Evolutionary conservation across 2,797 vertebrate species (phyloP).

Genomic region (Oophaga sylvatica): DNA sequence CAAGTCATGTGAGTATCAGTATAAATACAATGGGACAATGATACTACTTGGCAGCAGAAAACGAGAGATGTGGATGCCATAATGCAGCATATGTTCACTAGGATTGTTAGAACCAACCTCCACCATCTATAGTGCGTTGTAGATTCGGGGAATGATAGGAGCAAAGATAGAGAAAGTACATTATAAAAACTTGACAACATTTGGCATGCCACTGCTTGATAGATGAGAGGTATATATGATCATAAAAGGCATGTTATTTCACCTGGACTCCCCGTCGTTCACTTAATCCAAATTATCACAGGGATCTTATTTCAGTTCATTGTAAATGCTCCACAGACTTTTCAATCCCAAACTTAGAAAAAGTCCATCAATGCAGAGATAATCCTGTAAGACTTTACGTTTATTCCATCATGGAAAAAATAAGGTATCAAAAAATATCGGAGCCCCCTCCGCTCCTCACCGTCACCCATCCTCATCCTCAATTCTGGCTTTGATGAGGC

Average conservation of each 20-base stretch:
- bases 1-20: background rate
- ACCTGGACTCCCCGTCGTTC: too few species aligned
- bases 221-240: background rate
- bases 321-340: too few species aligned
- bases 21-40: background rate
- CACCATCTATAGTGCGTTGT: background rate
- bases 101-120: background rate
- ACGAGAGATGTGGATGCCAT: background rate
- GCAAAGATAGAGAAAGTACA: background rate
- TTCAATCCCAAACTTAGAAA: too few species aligned
- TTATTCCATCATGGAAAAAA: too few species aligned
- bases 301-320: too few species aligned
- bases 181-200: background rate
- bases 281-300: too few species aligned
- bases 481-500: too few species aligned
- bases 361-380: too few species aligned
- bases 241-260: background rate
- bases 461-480: too few species aligned
- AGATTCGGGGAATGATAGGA: background rate
- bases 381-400: too few species aligned
- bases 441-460: too few species aligned
- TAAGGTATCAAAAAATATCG: too few species aligned
- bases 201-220: background rate
- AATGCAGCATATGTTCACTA: background rate
- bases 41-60: background rate